Percentiles rank a stretch among this genome's conserved stretches.
Evolutionary conservation across 1,140 invertebrate genomes (phyloP).

Genomic region (Elymnias hypermnestra): DNA sequence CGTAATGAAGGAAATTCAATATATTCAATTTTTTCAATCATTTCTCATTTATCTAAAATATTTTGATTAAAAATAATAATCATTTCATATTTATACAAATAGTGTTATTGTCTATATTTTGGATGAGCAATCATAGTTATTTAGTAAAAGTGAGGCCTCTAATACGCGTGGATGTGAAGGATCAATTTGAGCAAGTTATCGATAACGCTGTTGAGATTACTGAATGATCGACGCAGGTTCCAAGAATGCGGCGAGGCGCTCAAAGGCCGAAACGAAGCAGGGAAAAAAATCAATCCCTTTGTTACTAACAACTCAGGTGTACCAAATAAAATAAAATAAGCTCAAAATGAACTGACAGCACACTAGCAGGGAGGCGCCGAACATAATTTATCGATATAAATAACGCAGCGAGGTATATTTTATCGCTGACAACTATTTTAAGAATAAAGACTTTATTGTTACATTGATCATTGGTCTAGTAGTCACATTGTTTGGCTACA

Average conservation of each 20-base stretch:
- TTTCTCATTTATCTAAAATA: too few relatives aligned
- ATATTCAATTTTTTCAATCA: too few relatives aligned
- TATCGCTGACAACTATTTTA: slow-evolving; percentile 6
- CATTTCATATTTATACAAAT: too few relatives aligned
- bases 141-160: too few relatives aligned
- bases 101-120: too few relatives aligned
- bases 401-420: slow-evolving; percentile 23
- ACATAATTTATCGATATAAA: slow-evolving; percentile 45
- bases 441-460: not conserved
- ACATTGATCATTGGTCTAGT: too few relatives aligned
- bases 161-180: not conserved
- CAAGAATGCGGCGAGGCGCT: slow-evolving; percentile 43
- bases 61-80: too few relatives aligned
- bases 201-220: slow-evolving; percentile 27
- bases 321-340: slow-evolving; percentile 63
- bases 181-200: slow-evolving; percentile 13
- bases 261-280: slow-evolving; percentile 49
- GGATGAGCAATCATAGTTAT: too few relatives aligned
- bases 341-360: slow-evolving; percentile 42
- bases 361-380: slow-evolving; percentile 42
- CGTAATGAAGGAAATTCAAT: too few relatives aligned
- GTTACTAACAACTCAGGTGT: slow-evolving; percentile 69
- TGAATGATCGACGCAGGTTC: slow-evolving; percentile 44
- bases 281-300: slow-evolving; percentile 68
- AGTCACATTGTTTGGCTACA: not conserved